Conservation (phyloP, 2,888 invertebrate species). For the Heliconius aoede region DNA sequence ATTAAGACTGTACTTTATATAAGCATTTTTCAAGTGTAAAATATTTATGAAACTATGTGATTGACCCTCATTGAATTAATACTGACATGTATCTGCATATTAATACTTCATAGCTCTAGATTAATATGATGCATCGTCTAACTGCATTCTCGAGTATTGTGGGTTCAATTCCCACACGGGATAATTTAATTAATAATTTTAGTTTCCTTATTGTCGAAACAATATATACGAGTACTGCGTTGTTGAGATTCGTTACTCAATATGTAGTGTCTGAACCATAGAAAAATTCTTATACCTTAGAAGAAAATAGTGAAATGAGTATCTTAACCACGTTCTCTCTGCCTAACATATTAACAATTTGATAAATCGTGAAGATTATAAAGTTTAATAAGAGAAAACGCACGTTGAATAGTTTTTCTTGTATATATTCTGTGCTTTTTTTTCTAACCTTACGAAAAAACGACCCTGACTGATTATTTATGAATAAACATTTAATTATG, state of each 20-base stretch:
- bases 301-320: too few relatives aligned
- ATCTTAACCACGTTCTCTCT: neutral
- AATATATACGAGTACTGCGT: too few relatives aligned
- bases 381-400: neutral
- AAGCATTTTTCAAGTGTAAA: neutral
- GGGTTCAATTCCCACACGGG: neutral
- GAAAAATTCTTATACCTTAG: too few relatives aligned
- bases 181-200: neutral
- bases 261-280: neutral
- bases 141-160: neutral
- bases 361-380: neutral
- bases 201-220: neutral
- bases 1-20: neutral
- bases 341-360: neutral
- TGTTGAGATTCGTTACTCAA: neutral
- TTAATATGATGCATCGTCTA: neutral
- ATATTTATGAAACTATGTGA: neutral
- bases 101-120: neutral
- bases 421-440: too few relatives aligned
- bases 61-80: neutral
- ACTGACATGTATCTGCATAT: neutral
- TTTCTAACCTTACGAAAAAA: neutral
- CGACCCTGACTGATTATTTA: neutral
- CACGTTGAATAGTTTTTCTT: too few relatives aligned
- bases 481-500: too few relatives aligned